Base-by-base conservation (phyloP, 2,113 vertebrate species). In the Centropus unirufus region DNA sequence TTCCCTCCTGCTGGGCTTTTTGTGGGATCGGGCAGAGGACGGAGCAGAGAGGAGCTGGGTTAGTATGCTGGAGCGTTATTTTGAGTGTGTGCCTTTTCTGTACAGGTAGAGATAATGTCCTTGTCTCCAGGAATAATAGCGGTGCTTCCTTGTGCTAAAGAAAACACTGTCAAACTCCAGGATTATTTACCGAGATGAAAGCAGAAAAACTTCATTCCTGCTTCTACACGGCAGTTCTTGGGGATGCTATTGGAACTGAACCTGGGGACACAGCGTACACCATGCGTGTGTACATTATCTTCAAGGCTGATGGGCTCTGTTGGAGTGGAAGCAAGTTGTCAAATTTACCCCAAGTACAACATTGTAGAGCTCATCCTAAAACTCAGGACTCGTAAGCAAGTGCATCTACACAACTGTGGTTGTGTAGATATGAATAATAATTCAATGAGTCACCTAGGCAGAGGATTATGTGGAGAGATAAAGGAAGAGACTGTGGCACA, bases 181-280 rank as follows among this genome's bases (percentile, higher is more conserved):
- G 12, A 24, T 87, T 91, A 51, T 8, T 61, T 82, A 30, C 7
- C 54, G 63, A 69, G 22, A 26, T 21, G 20, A 29, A 85, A 51
- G n/a, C 18, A 47, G 78, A 40, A 68, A 24, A 32, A 32, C 4
- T 0, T 27, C 8, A 1, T 10, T 61, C 13, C 6, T 75, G 54
- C 30, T 82, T 68, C n/a, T 75, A 1, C 32, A 7, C 1, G 1
- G 27, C 46, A 11, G 36, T 34, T n/a, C 21, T 8, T 68, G 36
- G 76, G 27, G 44, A 17, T 2, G 4, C 39, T 75, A 23, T 42
- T 61, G 64, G 30, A 73, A 67, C 46, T 59, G 82, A 54, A 14
- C 51, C 67, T 12, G 23, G 72, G 58, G 68, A 36, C 36, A 20
- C 55, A 58, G 30, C 0, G 0, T 54, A 17, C 1, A 0, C 47